Base-by-base conservation (phyloP, 2,113 vertebrate genomes). In the Indicator indicator region DNA sequence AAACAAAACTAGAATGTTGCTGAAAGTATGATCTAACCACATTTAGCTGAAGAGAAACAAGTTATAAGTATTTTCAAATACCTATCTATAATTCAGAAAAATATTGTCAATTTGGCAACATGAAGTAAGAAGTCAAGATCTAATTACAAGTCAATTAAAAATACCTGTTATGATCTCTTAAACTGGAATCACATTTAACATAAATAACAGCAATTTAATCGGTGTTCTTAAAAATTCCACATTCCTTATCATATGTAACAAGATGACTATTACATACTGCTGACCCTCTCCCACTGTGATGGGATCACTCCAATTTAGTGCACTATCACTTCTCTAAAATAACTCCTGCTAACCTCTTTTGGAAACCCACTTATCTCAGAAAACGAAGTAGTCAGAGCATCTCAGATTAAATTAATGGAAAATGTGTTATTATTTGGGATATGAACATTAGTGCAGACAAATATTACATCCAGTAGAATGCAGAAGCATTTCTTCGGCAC, bases 1-100 rank as follows among this genome's bases (percentile, higher is more conserved):
- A 90, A 95, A 78, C 70, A 91, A 94, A 92, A 92, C 86, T 72
- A 69, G 16, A 88, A 48, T 54, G 21, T 54, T 90, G 70, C 90
- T 93, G 73, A 92, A 93, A 86, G 63, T 50, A 60, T 19, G 9
- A 54, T 74, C 67, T 92, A 90, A 81, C 65, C 67, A 81, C 0
- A 3, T 75, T 67, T 77, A 92, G 62, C 27, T 90, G 68, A 88
- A 88, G 36, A 64, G 73, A 95, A 92, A 67, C 12, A 86, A 59
- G 16, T 72, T 17, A 79, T 67, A 90, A 83, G 14, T 38, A 56
- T 75, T 92, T 91, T 81, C 48, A 86, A 82, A 69, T 86, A 81
- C 17, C 12, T 40, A 12, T 65, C 67, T 52, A 8, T 71, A 83
- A 86, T 74, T 77, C 50, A 82, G 59, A 86, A 90, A 73, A 88